Evolutionary conservation across 2,113 vertebrate species (phyloP), one percentile per base, ranked within the genome.

Genomic region (Albula glossodonta): DNA sequence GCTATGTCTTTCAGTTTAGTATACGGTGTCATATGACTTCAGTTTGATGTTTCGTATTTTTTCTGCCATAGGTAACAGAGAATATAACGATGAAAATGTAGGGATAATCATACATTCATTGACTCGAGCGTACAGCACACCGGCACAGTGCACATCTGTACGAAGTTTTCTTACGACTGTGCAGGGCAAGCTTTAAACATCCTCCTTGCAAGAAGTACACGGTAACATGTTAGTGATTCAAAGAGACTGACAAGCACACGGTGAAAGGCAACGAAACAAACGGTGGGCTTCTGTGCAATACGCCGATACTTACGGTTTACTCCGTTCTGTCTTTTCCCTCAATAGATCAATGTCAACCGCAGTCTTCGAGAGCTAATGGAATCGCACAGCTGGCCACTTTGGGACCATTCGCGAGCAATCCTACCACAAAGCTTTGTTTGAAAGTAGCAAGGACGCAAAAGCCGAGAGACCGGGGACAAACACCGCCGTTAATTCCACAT

Each of bases 301-400:
- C 86, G 89, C 85, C 83, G 77, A 87, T 91, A 94, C 93, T 94
- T 91, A 95, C 94, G 80, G 51, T 92, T 81, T 89, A 52, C 90
- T 81, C 90, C 91, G 94, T 90, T 90, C 88, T 70, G 93, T 88
- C 92, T 89, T 93, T 92, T 94, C 86, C 91, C 93, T 94, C 95
- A 91, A 91, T 90, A 86, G 95, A 95, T 97, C 96, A 94, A 85
- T 93, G 96, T 94, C 96, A 93, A 90, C 96, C 94, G 97, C 96
- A 94, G 96, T 95, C 95, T 94, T 93, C 86, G 90, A 89, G 49
- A 87, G 92, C 93, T 93, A 83, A 80, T 88, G 53, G n/a, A 90
- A 86, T 95, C 95, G 94, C 94, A 90, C 91, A 92, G 93, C 94
- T 93, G 91, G 66, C 66, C 66, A 70, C 15, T 70, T 70, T 19